Base-by-base conservation (phyloP, 2,888 invertebrate genomes). In the Prenolepis imparis region DNA sequence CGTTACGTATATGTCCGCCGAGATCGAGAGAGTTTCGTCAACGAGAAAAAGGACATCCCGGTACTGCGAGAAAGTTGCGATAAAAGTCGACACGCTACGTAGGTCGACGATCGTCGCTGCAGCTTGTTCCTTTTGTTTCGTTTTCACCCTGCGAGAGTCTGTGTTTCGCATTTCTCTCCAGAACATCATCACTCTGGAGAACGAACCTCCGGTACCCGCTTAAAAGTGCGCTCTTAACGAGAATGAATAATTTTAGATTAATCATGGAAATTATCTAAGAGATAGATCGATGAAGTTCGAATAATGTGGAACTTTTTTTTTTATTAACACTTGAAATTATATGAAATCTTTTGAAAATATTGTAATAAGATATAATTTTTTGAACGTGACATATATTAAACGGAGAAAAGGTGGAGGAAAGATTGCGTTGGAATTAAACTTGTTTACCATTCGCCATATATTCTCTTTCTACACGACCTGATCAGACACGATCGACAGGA, bases 41-140 rank as follows among this genome's bases (percentile, higher is more conserved):
- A 18, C 9, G 52, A 32, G 72, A 61, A 80, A 86, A 80, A 68
- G 75, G 36, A 39, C 55, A 82, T 67, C 66, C n/a, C 6, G 67
- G 41, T 39, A 57, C n/a, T 81, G 85, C 83, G 85, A 82, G 90
- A 89, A 90, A 90, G 90, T 86, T 68, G 36, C 78, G 87, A 87
- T 87, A 83, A 82, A 84, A 70, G 78, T 72, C 52, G 15, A 12
- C 18, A n/a, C 39, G 48, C 48, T 52, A 48, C 59, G 55, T 48
- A 39, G 11, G 24, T n/a, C 48, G 66, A 67, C 32, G 61, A 61
- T 70, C 59, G 64, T n/a, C 9, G 39, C 18, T 18, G 2, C 24
- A 28, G 12, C 64, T 66, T 36, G 11, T 28, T 66, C 32, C 18
- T 48, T 55, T 36, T 55, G 12, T 66, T 3, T 48, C 8, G 18